Conservation (phyloP, 2,113 vertebrate species). For the Aegotheles bennettii region DNA sequence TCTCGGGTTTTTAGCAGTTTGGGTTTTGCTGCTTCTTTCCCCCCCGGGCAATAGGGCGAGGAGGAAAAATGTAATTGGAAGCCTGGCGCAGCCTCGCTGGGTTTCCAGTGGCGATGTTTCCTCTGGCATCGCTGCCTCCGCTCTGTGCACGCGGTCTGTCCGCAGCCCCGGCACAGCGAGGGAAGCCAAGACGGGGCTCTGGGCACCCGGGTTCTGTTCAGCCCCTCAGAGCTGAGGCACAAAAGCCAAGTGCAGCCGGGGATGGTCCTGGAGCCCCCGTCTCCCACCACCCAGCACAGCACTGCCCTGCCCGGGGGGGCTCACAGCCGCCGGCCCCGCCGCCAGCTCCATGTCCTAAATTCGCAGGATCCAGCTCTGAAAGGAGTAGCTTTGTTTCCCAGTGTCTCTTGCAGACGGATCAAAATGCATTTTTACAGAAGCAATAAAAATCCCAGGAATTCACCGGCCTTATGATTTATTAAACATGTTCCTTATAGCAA, state of each 20-base stretch:
- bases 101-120: not conserved
- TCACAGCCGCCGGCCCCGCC: not conserved
- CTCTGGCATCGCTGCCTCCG: not conserved
- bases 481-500: slow-evolving; percentile 63
- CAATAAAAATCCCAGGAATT: slow-evolving; percentile 67
- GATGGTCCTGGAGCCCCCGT: not conserved
- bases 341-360: not conserved
- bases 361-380: not conserved
- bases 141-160: not conserved
- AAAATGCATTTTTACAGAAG: slow-evolving; percentile 62
- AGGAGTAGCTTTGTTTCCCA: slow-evolving; percentile 41
- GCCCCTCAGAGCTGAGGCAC: not conserved
- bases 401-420: slow-evolving; percentile 35
- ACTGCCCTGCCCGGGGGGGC: not conserved
- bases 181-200: not conserved
- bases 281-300: not conserved
- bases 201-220: accelerated
- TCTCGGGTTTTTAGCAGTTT: not conserved
- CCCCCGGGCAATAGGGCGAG: not conserved
- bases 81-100: not conserved
- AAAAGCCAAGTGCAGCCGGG: accelerated
- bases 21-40: not conserved
- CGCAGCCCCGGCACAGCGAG: not conserved
- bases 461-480: slow-evolving; percentile 65
- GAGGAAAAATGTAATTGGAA: slow-evolving; percentile 6